phyloP scores from a whole-genome alignment of 1,140 invertebrate species.

The Halictus rubicundus region DNA sequence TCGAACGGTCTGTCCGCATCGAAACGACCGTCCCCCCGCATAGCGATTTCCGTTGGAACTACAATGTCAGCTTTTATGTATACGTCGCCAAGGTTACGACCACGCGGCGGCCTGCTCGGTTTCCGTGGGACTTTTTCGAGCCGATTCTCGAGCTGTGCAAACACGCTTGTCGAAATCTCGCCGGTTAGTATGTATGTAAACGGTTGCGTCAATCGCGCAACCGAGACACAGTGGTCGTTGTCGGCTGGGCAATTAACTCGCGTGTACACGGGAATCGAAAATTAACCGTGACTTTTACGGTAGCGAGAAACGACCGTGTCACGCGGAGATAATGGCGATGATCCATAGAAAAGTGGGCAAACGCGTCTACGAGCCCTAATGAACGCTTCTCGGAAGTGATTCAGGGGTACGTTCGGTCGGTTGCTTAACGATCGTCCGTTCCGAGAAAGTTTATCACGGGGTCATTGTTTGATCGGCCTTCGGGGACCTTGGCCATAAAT shows the following conservation, averaged over 20 bases:
- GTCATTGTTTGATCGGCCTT: background rate
- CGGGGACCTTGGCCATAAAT: no score
- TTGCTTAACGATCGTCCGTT: background rate
- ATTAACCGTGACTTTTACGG: conserved; percentile 3
- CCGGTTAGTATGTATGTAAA: no score
- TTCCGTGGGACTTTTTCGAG: background rate
- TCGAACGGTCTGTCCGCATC: no score
- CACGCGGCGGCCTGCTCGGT: background rate
- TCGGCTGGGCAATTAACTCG: background rate
- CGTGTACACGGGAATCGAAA: background rate
- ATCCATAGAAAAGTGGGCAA: background rate
- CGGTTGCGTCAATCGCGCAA: background rate
- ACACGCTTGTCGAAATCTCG: no score
- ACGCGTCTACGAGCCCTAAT: background rate
- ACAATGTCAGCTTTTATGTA: background rate
- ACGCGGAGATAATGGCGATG: background rate
- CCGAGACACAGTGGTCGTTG: background rate
- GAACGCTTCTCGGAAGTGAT: background rate
- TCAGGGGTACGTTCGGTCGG: background rate
- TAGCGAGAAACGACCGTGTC: background rate
- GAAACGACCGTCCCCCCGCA: no score
- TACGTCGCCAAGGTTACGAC: background rate
- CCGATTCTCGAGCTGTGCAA: background rate
- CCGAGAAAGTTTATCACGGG: background rate
- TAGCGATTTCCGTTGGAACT: background rate